Base-by-base conservation (phyloP, 1,140 invertebrate genomes). In the Ceratosolen fusciceps region DNA sequence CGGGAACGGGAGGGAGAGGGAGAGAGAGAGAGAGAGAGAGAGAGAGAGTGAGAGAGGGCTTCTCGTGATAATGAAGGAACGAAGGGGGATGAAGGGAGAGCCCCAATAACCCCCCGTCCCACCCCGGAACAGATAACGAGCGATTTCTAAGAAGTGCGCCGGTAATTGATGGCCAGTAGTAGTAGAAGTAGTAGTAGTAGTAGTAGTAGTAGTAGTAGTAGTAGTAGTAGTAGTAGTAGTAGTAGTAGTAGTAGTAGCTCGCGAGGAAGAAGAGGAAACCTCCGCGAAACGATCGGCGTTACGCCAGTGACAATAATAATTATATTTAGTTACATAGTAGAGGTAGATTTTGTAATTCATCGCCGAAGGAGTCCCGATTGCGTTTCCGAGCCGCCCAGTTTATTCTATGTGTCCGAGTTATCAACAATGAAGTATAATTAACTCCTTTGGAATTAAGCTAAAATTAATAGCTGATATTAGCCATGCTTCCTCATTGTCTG, bases 221-320 rank as follows among this genome's bases (percentile, higher is more conserved):
- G n/a, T n/a, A n/a, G n/a, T n/a, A n/a, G n/a, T n/a, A n/a, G n/a
- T n/a, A n/a, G n/a, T n/a, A n/a, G n/a, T n/a, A n/a, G n/a, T n/a
- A n/a, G n/a, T n/a, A n/a, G n/a, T n/a, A n/a, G n/a, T n/a, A n/a
- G n/a, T n/a, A n/a, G n/a, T n/a, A n/a, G 58, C n/a, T 12, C 54
- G 2, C 1, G 14, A n/a, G n/a, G n/a, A n/a, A n/a, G n/a, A n/a
- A n/a, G n/a, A n/a, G 54, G 26, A 56, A 56, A 56, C 26, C 54
- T 26, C n/a, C 21, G 54, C 29, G 29, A 3, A 62, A 16, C 29
- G 31, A 62, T 34, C 58, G 29, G 31, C 10, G 29, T 34, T 62
- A n/a, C 58, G 58, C 19, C 58, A 62, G 29, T 62, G 58, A 34
- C 29, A 34, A 62, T 24, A 62, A 26, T 62, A 62, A 62, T 62